Evolutionary conservation across 2,888 invertebrate genomes (phyloP), one percentile per base, ranked within the genome.

Genomic region (Erebia palarica): DNA sequence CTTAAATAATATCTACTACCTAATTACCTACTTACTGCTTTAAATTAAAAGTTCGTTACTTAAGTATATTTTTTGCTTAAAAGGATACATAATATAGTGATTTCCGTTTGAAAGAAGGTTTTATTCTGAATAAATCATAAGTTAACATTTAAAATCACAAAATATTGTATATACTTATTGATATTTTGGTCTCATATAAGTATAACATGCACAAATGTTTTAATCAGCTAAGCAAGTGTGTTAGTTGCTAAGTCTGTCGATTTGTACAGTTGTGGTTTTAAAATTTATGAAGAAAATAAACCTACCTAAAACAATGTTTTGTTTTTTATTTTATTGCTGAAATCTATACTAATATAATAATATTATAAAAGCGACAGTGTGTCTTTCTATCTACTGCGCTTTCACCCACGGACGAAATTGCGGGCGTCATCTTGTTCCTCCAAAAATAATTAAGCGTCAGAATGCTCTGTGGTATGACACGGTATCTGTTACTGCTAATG

Each of bases 201-300:
- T 59, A 44, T 59, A 44, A 59, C n/a, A 49, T 27, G 58, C 59
- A 59, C 49, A 59, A 57, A 42, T 47, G 11, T 67, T 51, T 51
- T 68, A 1, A 59, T 68, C 36, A 58, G n/a, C 44, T 65, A 69
- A 68, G 53, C 16, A 63, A 42, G 53, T 68, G 21, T 67, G 51
- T 68, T 68, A 68, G 57, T 67, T 70, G 55, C 18, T 70, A 73
- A 72, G 72, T 57, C 53, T 58, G 49, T 65, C 57, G 57, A 63
- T 71, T 65, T 72, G 74, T 78, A 75, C 65, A 73, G 61, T 73
- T 74, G 75, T 74, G 72, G 70, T 74, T 68, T 70, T 66, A 68
- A 66, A 66, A 72, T 71, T 72, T 73, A 68, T 74, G 67, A 57
- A 70, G 65, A 70, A 74, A 74, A 73, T 55, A 73, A 73, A 70